Evolutionary conservation across 2,113 vertebrate genomes (phyloP).

Genomic region (Eublepharis macularius): DNA sequence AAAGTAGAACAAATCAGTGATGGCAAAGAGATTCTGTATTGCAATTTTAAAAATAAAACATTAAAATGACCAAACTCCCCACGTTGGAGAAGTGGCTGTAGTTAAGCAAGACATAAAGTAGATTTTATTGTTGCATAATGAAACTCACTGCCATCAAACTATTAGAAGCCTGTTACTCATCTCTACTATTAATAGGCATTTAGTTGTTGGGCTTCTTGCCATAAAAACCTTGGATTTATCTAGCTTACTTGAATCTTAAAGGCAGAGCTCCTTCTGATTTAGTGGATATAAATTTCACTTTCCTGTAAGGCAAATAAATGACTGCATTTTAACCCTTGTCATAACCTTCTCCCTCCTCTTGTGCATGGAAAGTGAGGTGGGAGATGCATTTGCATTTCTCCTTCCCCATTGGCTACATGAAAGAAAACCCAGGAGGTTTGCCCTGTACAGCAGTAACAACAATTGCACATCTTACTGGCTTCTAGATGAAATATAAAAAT

Average conservation of each 20-base stretch:
- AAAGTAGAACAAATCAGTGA: slow-evolving; percentile 30
- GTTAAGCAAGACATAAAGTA: slow-evolving; percentile 20
- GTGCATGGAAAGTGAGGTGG: slow-evolving; percentile 30
- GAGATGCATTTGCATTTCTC: slow-evolving; percentile 9
- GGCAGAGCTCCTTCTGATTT: slow-evolving; percentile 52
- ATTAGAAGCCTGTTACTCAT: slow-evolving; percentile 33
- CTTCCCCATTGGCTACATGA: slow-evolving; percentile 4
- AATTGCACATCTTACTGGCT: not conserved
- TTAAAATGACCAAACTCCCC: slow-evolving; percentile 11
- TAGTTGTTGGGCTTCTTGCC: slow-evolving; percentile 48
- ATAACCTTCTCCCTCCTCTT: slow-evolving; percentile 24
- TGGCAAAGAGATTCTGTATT: slow-evolving; percentile 9
- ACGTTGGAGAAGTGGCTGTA: slow-evolving; percentile 28
- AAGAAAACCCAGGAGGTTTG: slow-evolving; percentile 25
- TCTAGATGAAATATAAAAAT: slow-evolving; percentile 28
- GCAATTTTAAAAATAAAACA: not conserved
- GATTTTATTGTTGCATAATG: slow-evolving; percentile 35
- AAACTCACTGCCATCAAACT: slow-evolving; percentile 36
- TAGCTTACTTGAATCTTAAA: slow-evolving; percentile 55
- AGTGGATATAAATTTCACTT: slow-evolving; percentile 61
- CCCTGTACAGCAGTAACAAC: not conserved
- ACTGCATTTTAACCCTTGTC: slow-evolving; percentile 52
- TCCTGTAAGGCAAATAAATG: slow-evolving; percentile 58
- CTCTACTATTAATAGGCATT: slow-evolving; percentile 48
- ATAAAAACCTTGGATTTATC: slow-evolving; percentile 56